Percentiles rank a stretch among this genome's conserved stretches.
Evolutionary conservation across 2,113 vertebrate genomes (phyloP).

Genomic region (Himantopus leucocephalus): DNA sequence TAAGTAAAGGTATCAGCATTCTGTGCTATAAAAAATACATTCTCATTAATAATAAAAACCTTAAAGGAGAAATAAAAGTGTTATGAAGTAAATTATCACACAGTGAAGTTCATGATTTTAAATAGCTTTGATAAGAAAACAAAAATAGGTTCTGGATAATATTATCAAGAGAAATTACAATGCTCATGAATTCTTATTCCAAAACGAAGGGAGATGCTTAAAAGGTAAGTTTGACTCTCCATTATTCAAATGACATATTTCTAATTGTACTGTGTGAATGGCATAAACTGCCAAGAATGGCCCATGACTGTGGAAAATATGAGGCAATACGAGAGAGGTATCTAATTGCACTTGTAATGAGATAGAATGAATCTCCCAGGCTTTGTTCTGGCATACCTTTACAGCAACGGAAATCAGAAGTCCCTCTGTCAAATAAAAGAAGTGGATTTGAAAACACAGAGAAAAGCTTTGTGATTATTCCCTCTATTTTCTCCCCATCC

Average conservation of each 20-base stretch:
- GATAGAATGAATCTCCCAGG: neutral
- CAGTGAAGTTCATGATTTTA: slow-evolving; percentile 34
- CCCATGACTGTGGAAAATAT: neutral
- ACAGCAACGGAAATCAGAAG: neutral
- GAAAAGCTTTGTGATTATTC: neutral
- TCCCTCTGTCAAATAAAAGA: neutral
- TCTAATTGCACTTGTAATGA: neutral
- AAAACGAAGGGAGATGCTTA: neutral
- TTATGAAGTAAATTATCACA: slow-evolving; percentile 33
- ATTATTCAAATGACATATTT: slow-evolving; percentile 13
- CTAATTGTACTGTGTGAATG: neutral
- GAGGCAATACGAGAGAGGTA: neutral
- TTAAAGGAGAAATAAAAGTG: slow-evolving; percentile 66
- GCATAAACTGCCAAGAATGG: neutral
- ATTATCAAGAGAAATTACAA: slow-evolving; percentile 11
- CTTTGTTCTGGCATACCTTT: neutral
- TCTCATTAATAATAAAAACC: slow-evolving; percentile 63
- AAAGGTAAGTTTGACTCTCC: neutral
- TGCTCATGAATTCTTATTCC: slow-evolving; percentile 1
- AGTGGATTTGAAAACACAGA: neutral
- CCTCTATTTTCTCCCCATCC: neutral
- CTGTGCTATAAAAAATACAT: slow-evolving; percentile 59
- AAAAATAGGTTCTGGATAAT: slow-evolving; percentile 31
- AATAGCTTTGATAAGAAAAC: slow-evolving; percentile 51
- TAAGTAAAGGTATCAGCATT: slow-evolving; percentile 52